Evolutionary conservation across 2,888 invertebrate genomes (phyloP).

Genomic region (Ornithoptera priamus): DNA sequence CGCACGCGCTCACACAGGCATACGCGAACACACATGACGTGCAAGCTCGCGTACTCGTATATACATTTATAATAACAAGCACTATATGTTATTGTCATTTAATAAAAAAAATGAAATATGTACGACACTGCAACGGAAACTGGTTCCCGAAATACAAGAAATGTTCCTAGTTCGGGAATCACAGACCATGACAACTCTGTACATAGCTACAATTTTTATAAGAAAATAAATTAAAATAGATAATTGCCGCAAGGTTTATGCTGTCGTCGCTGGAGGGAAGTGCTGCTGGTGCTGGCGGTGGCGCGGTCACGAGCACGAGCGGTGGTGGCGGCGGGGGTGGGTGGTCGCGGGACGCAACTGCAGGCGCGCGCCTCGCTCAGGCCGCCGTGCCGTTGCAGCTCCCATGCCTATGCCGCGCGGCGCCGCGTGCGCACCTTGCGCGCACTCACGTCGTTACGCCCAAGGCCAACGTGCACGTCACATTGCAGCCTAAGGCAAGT

Average conservation of each 20-base stretch:
- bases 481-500: conserved; percentile 84
- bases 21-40: too few species aligned
- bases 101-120: too few species aligned
- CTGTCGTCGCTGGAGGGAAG: conserved; percentile 91
- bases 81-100: too few species aligned
- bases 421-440: conserved; percentile 50
- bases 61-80: too few species aligned
- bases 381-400: conserved; percentile 94
- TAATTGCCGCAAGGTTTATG: conserved; percentile 77
- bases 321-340: conserved; percentile 89
- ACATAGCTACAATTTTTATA: too few species aligned
- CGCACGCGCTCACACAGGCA: too few species aligned
- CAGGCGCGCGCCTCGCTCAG: conserved; percentile 91
- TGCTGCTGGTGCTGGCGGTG: conserved; percentile 87
- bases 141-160: too few species aligned
- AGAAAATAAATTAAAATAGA: too few species aligned
- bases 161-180: too few species aligned
- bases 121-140: too few species aligned
- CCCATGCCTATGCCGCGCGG: conserved; percentile 79
- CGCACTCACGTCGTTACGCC: conserved; percentile 82
- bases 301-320: conserved; percentile 86
- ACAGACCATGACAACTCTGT: too few species aligned
- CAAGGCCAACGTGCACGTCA: conserved; percentile 94
- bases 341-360: conserved; percentile 83
- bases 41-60: too few species aligned